These are phyloP conservation scores for Parotia lawesii DNA, from an alignment of 2,113 vertebrate genomes.

Conservation along the genomic window DNA sequence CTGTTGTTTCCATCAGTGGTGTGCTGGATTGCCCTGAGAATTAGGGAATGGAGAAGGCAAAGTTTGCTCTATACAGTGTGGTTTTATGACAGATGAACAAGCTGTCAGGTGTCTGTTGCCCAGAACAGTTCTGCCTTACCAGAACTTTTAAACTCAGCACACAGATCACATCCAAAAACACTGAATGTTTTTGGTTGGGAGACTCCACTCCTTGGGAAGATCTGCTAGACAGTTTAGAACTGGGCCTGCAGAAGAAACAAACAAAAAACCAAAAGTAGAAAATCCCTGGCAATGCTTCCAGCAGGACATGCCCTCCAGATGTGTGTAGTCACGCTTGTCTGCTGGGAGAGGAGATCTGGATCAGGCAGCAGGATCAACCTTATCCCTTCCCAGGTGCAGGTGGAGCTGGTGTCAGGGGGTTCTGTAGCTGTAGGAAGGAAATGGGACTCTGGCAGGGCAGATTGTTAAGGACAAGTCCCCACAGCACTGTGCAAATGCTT, in stretches of 20 bases:
- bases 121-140: background rate
- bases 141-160: background rate
- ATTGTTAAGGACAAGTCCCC: background rate
- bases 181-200: background rate
- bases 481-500: background rate
- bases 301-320: background rate
- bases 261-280: background rate
- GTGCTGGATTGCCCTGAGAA: background rate
- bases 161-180: background rate
- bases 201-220: background rate
- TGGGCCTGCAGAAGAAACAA: background rate
- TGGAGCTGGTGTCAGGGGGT: background rate
- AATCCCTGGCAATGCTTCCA: background rate
- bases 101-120: background rate
- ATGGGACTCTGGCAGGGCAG: background rate
- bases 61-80: background rate
- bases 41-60: background rate
- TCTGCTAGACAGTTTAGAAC: background rate
- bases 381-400: background rate
- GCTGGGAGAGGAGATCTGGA: background rate
- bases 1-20: background rate
- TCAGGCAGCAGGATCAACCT: background rate
- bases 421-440: conserved; percentile 25
- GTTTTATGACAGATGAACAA: background rate
- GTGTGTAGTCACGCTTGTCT: background rate